A percentile compares a stretch with the other conserved stretches of the same genome.
Conservation (phyloP, 2,888 invertebrate genomes). For the Drosophila formosana region DNA sequence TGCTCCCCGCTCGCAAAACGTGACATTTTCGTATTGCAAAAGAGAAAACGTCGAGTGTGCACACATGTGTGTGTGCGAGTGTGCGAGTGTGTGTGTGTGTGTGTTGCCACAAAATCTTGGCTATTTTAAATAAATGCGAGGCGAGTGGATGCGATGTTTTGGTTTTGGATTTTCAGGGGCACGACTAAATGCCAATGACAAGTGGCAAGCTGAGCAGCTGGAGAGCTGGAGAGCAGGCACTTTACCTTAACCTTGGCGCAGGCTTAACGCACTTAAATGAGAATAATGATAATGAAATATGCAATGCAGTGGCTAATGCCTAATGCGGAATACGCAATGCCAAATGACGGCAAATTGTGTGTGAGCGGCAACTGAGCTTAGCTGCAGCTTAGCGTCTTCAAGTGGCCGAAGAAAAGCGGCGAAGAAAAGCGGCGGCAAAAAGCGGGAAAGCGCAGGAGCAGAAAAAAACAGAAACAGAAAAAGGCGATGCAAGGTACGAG, state of each 20-base stretch:
- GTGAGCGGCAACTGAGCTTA: conserved; percentile 32
- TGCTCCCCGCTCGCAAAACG: conserved; percentile 18
- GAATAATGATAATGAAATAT: conserved; percentile 62
- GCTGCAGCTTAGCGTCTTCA: conserved; percentile 61
- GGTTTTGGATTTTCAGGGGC: conserved; percentile 3
- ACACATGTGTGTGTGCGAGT: not conserved
- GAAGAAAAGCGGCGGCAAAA: not conserved
- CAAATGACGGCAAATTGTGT: conserved; percentile 71
- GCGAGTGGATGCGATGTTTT: not conserved
- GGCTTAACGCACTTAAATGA: conserved; percentile 35
- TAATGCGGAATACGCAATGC: conserved; percentile 7
- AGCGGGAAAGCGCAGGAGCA: not conserved
- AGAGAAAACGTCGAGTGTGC: not conserved
- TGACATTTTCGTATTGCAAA: conserved; percentile 21
- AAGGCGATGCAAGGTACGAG: conserved; percentile 40
- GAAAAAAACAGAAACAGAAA: conserved; percentile 3
- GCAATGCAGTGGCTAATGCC: conserved; percentile 19
- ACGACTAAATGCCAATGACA: conserved; percentile 45
- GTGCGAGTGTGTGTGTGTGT: not conserved
- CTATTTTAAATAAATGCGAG: conserved; percentile 32
- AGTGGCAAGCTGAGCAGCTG: conserved; percentile 7
- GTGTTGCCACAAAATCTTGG: conserved; percentile 23
- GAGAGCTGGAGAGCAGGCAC: conserved; percentile 27
- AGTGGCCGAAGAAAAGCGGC: conserved; percentile 45
- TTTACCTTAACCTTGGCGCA: conserved; percentile 57